Base-by-base conservation (phyloP, 1,140 invertebrate species). In the Cepaea nemoralis region DNA sequence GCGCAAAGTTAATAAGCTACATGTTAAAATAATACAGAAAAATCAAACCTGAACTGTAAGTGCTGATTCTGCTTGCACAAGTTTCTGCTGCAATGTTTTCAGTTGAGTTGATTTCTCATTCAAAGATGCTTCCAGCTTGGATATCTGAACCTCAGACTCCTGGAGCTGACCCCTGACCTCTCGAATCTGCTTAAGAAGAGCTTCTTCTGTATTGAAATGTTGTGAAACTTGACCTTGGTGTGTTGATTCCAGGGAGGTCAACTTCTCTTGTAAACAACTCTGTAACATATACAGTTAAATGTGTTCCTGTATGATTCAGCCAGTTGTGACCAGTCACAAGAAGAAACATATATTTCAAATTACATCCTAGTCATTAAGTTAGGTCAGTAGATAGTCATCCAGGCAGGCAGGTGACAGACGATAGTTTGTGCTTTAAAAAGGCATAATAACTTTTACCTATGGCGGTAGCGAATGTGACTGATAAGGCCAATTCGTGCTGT, bases 91-190 rank as follows among this genome's bases (percentile, higher is more conserved):
- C 19, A 82, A 27, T 31, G 70, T 48, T 19, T 84, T 82, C 50
- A 90, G 45, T 71, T 88, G 88, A 42, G 89, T 87, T 27, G 81
- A 35, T 75, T 87, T 88, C 35, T 90, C 88, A n/a, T 86, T 83
- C 27, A 89, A 1, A 2, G 59, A 77, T 24, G 37, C 33, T 63
- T 89, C 80, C 45, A 89, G 80, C 74, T 90, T 89, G 14, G 83
- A 45, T 59, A 69, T 76, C 78, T 87, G 87, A 27, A 86, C 86
- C 69, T 87, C 78, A 12, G 85, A 69, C 37, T 70, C 79, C 50
- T 90, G 84, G 22, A 88, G 80, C 50, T 90, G 87, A 82, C 85
- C 83, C 83, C 86, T 89, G 24, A 88, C 77, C 73, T 91, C 87
- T 67, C 87, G 82, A 14, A 88, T 42, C 77, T 88, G 85, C 48